Percentiles rank a stretch among this genome's conserved stretches.
Conservation (phyloP, 2,113 vertebrate genomes). For the Channa maculata region DNA sequence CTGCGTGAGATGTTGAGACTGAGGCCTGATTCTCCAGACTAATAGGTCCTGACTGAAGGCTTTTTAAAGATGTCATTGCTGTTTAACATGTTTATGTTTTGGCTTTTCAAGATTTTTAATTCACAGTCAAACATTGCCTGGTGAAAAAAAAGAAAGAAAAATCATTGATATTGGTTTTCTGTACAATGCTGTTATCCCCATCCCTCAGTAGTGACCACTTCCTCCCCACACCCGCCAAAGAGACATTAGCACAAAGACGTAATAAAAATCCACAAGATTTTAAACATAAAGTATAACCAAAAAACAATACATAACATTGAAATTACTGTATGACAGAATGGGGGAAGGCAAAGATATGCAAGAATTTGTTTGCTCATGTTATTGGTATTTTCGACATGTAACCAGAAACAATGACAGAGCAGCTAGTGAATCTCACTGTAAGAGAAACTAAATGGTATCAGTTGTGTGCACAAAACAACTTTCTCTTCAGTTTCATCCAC, state of each 20-base stretch:
- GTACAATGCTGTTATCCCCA: neutral
- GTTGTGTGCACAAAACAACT: constrained; percentile 7
- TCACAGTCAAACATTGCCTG: too few species aligned
- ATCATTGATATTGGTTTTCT: too few species aligned
- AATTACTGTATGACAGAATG: neutral
- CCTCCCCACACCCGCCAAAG: neutral
- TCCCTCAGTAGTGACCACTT: neutral
- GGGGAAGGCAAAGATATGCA: neutral
- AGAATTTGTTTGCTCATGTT: constrained; percentile 22
- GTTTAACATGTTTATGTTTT: too few species aligned
- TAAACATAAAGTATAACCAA: too few species aligned
- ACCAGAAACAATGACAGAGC: neutral
- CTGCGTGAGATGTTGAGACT: constrained; percentile 37
- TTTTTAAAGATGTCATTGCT: neutral
- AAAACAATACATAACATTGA: neutral
- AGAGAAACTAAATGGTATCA: neutral
- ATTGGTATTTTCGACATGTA: neutral
- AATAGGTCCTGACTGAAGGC: neutral
- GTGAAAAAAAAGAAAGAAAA: too few species aligned
- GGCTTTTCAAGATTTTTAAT: too few species aligned
- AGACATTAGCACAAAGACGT: neutral
- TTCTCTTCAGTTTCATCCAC: neutral
- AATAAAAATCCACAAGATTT: too few species aligned
- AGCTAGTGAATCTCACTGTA: neutral
- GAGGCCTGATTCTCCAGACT: constrained; percentile 34